phyloP scores from a whole-genome alignment of 2,113 vertebrate species.

The Stercorarius parasiticus region DNA sequence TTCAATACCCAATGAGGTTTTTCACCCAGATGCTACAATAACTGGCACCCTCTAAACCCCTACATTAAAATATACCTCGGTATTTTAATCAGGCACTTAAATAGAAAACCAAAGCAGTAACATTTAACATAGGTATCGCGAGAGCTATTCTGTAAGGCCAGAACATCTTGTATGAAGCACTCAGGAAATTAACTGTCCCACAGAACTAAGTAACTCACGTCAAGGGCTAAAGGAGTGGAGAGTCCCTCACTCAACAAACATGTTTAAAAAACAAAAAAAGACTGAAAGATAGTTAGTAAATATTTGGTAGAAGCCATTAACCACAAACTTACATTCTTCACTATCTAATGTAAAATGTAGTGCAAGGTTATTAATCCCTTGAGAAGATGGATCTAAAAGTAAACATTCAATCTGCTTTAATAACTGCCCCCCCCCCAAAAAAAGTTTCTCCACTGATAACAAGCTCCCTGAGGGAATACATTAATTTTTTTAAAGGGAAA shows the following conservation, averaged over 20 bases:
- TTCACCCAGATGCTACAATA: conserved; percentile 41
- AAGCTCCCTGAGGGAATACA: conserved; percentile 50
- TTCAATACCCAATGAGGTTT: conserved; percentile 7
- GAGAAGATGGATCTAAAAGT: conserved; percentile 20
- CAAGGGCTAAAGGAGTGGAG: background rate
- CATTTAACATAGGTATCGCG: background rate
- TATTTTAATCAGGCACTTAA: conserved; percentile 62
- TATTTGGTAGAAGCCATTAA: conserved; percentile 63
- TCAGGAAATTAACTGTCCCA: background rate
- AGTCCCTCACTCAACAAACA: background rate
- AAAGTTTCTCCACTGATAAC: background rate
- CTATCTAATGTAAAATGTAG: background rate
- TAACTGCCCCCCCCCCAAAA: background rate
- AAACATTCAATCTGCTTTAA: background rate
- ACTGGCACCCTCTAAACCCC: background rate
- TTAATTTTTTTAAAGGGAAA: background rate
- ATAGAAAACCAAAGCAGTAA: conserved; percentile 17
- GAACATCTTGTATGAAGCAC: background rate
- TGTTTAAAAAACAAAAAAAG: background rate
- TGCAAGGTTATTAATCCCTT: conserved; percentile 13
- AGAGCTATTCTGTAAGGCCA: background rate
- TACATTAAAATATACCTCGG: background rate
- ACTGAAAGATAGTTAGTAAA: background rate
- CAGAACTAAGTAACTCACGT: background rate
- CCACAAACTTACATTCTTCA: background rate